Evolutionary conservation across 2,888 invertebrate species (phyloP).

Genomic region (Drosophila siamana): DNA sequence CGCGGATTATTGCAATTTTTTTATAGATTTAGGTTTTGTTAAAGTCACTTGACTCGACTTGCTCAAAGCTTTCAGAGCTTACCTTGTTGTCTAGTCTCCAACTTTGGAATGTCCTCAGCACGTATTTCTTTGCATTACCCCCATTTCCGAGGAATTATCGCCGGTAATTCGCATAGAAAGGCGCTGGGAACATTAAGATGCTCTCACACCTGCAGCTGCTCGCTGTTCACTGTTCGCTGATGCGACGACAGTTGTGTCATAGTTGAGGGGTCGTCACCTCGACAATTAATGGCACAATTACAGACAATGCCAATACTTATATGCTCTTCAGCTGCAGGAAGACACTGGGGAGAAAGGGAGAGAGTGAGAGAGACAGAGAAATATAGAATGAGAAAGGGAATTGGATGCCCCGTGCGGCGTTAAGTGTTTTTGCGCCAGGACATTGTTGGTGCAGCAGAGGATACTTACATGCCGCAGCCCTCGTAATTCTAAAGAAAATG

Average conservation of each 20-base stretch:
- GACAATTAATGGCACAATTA: slow-evolving; percentile 80
- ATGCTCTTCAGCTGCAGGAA: slow-evolving; percentile 4
- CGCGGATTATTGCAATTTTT: too few relatives aligned
- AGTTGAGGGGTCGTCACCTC: slow-evolving; percentile 68
- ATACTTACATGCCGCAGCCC: slow-evolving; percentile 49
- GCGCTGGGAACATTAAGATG: slow-evolving; percentile 1
- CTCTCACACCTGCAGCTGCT: slow-evolving; percentile 29
- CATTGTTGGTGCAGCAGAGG: slow-evolving; percentile 58
- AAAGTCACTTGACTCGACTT: too few relatives aligned
- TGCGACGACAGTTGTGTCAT: slow-evolving; percentile 40
- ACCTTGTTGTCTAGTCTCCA: neutral
- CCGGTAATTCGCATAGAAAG: neutral
- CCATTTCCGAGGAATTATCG: neutral
- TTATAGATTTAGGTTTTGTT: too few relatives aligned
- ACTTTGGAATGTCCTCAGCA: neutral
- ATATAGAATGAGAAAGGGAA: too few relatives aligned
- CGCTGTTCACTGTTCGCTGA: neutral
- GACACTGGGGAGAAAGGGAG: too few relatives aligned
- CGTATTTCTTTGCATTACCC: neutral
- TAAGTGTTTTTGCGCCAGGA: slow-evolving; percentile 68
- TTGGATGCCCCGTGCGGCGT: slow-evolving; percentile 41
- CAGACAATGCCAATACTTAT: slow-evolving; percentile 57
- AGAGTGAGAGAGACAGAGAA: neutral
- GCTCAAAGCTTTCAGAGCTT: too few relatives aligned
- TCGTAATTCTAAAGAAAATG: slow-evolving; percentile 81